phyloP scores from a whole-genome alignment of 1,140 invertebrate species.

The Procambarus clarkii region DNA sequence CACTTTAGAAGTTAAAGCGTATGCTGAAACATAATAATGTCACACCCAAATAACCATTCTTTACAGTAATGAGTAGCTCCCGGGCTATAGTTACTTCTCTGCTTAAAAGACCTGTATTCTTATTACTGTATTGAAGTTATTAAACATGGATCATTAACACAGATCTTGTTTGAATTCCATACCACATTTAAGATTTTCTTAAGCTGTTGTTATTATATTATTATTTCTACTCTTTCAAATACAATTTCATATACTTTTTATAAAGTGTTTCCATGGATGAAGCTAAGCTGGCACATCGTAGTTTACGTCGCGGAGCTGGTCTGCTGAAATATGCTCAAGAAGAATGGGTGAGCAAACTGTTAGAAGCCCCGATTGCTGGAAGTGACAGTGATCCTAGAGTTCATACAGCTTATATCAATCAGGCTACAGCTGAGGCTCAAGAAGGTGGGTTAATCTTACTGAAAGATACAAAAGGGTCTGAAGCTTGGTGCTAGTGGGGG shows the following conservation, averaged over 20 bases:
- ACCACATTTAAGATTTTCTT: too few relatives aligned
- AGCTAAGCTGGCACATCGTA: constrained; percentile 83
- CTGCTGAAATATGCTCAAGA: constrained; percentile 80
- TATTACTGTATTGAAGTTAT: too few relatives aligned
- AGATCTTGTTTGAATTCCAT: too few relatives aligned
- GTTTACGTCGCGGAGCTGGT: constrained; percentile 82
- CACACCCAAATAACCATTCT: too few relatives aligned
- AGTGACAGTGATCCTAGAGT: constrained; percentile 82
- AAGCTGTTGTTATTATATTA: background rate
- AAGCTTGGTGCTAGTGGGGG: too few relatives aligned
- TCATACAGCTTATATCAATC: constrained; percentile 82
- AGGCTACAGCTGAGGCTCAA: constrained; percentile 85
- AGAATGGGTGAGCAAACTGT: constrained; percentile 59
- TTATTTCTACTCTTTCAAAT: background rate
- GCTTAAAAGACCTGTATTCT: too few relatives aligned
- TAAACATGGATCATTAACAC: too few relatives aligned
- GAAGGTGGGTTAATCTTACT: constrained; percentile 78
- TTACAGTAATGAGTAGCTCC: too few relatives aligned
- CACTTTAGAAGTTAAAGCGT: too few relatives aligned
- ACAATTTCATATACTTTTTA: constrained; percentile 40
- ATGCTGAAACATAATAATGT: too few relatives aligned
- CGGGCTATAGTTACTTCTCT: too few relatives aligned
- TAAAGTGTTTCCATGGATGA: constrained; percentile 81
- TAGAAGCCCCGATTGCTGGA: constrained; percentile 77
- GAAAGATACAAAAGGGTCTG: too few relatives aligned